Percentiles rank a stretch among this genome's conserved stretches.
Evolutionary conservation across 2,888 invertebrate genomes (phyloP).

Genomic region (Carcina quercana): DNA sequence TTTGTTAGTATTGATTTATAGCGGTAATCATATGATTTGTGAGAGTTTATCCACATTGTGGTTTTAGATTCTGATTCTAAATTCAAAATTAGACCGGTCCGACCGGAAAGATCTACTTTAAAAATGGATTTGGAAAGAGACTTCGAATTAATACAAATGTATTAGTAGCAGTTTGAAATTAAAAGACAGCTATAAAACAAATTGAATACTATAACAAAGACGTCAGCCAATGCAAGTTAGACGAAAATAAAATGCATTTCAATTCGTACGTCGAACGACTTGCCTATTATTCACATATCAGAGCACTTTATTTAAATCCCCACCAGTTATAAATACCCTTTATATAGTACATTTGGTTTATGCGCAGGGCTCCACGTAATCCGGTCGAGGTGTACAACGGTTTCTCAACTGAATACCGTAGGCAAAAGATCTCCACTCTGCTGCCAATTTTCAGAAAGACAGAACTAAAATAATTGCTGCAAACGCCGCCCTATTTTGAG

Average conservation of each 20-base stretch:
- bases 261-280: slow-evolving; percentile 38
- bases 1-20: too few relatives aligned
- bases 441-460: slow-evolving; percentile 75
- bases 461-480: slow-evolving; percentile 72
- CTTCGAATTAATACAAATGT: too few relatives aligned
- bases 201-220: too few relatives aligned
- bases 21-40: too few relatives aligned
- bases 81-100: too few relatives aligned
- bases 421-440: slow-evolving; percentile 66
- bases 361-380: slow-evolving; percentile 35
- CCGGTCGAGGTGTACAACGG: slow-evolving; percentile 54
- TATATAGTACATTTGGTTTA: slow-evolving; percentile 24
- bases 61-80: too few relatives aligned
- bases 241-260: slow-evolving; percentile 39
- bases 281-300: slow-evolving; percentile 70
- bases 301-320: slow-evolving; percentile 62
- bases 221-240: slow-evolving; percentile 3
- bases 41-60: too few relatives aligned
- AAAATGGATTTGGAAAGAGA: too few relatives aligned
- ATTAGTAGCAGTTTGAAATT: too few relatives aligned
- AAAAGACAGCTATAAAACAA: too few relatives aligned
- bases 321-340: slow-evolving; percentile 46
- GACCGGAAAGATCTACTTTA: too few relatives aligned
- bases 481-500: slow-evolving; percentile 72
- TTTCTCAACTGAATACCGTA: slow-evolving; percentile 71